Evolutionary conservation across 1,140 invertebrate genomes (phyloP).

Genomic region (Meloidogyne floridensis): DNA sequence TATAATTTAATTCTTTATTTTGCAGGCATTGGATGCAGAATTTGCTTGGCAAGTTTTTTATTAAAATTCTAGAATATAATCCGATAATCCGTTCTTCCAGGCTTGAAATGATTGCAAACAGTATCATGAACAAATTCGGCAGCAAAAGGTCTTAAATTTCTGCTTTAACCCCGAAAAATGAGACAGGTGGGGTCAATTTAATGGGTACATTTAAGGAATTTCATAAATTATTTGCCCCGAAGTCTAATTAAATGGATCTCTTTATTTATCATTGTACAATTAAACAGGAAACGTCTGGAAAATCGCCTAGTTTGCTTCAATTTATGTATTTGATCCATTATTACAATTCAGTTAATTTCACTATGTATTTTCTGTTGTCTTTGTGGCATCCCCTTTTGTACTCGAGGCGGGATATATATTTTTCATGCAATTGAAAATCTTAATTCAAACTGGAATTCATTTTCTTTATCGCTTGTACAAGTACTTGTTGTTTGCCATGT

Average conservation of each 20-base stretch:
- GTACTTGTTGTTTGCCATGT: conserved; percentile 58
- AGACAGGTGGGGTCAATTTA: no score
- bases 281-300: conserved; percentile 33
- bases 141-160: conserved; percentile 19
- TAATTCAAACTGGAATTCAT: conserved; percentile 65
- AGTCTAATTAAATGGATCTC: no score
- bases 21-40: conserved; percentile 51
- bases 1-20: background rate
- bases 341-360: conserved; percentile 18
- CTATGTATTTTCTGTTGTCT: conserved; percentile 57
- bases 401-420: conserved; percentile 62
- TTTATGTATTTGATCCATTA: background rate
- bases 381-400: conserved; percentile 55
- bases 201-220: no score
- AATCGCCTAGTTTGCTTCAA: conserved; percentile 46
- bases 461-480: conserved; percentile 53
- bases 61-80: background rate
- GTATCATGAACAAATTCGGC: conserved; percentile 61
- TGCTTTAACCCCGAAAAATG: no score
- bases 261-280: no score
- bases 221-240: no score
- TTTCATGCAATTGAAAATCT: conserved; percentile 63
- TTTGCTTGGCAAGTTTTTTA: conserved; percentile 56
- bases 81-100: conserved; percentile 48
- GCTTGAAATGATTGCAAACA: conserved; percentile 63